phyloP scores from a whole-genome alignment of 2,797 vertebrate genomes.

The Sebastolobus altivelis region DNA sequence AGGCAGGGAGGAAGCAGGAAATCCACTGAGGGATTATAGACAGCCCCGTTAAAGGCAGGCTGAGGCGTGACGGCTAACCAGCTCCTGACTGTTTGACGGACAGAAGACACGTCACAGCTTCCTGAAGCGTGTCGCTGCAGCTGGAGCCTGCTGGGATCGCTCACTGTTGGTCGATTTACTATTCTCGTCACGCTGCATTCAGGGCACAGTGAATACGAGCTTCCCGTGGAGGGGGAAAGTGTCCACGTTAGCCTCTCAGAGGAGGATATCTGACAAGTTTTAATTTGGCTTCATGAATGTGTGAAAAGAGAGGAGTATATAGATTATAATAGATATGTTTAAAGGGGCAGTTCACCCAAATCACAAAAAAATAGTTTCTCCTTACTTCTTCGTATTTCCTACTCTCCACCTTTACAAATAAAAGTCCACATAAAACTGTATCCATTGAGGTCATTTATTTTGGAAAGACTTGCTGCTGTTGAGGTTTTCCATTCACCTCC shows the following conservation, averaged over 20 bases:
- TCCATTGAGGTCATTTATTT: background rate
- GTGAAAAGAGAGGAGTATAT: background rate
- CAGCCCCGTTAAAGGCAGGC: background rate
- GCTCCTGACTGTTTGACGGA: constrained; percentile 38
- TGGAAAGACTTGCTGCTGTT: background rate
- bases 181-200: constrained; percentile 29
- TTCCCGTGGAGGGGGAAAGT: background rate
- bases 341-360: background rate
- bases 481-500: background rate
- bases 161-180: constrained; percentile 3
- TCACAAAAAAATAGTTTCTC: background rate
- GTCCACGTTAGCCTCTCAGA: background rate
- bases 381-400: background rate
- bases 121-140: constrained; percentile 23
- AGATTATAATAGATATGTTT: background rate
- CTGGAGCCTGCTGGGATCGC: constrained; percentile 17
- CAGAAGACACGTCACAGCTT: constrained; percentile 17
- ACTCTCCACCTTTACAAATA: background rate
- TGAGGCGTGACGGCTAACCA: background rate
- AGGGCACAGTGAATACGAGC: constrained; percentile 29
- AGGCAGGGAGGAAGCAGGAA: constrained; percentile 20
- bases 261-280: background rate
- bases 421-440: background rate
- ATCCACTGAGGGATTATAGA: constrained; percentile 17
- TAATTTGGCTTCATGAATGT: background rate